Conservation (phyloP, 2,888 invertebrate species). For the Kuschelorhynchus macadamiae region DNA sequence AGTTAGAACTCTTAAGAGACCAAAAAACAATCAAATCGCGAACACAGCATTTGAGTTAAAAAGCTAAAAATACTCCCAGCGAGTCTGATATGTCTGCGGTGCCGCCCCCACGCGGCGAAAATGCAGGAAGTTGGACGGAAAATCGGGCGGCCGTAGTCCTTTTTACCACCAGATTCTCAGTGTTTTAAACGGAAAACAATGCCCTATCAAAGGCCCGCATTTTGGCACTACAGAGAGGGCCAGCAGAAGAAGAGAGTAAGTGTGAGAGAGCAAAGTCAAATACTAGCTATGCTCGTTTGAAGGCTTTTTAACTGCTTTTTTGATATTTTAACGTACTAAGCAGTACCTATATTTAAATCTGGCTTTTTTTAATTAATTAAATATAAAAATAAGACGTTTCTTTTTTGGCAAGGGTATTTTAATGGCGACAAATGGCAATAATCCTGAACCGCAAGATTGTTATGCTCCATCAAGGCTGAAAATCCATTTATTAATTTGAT, state of each 20-base stretch:
- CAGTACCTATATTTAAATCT: too few relatives aligned
- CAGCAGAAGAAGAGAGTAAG: constrained; percentile 68
- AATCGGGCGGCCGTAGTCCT: constrained; percentile 16
- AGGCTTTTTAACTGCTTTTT: neutral
- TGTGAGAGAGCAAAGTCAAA: constrained; percentile 33
- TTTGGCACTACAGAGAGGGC: constrained; percentile 72
- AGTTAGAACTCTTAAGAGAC: constrained; percentile 16
- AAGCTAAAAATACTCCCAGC: constrained; percentile 38
- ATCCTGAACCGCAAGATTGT: too few relatives aligned
- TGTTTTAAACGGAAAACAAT: constrained; percentile 59
- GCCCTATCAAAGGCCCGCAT: constrained; percentile 76
- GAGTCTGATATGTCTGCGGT: constrained; percentile 9
- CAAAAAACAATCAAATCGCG: constrained; percentile 7
- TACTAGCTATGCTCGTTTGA: neutral
- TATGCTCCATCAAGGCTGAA: too few relatives aligned
- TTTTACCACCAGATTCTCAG: constrained; percentile 31
- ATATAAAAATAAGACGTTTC: too few relatives aligned
- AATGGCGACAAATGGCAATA: too few relatives aligned
- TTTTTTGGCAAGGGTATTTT: too few relatives aligned
- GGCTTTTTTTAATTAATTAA: too few relatives aligned
- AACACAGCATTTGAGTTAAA: constrained; percentile 6
- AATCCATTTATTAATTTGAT: too few relatives aligned
- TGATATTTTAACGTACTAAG: too few relatives aligned
- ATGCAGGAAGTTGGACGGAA: constrained; percentile 1
- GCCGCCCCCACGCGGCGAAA: constrained; percentile 32